phyloP scores from a whole-genome alignment of 2,888 invertebrate species.

The Clitarchus hookeri region DNA sequence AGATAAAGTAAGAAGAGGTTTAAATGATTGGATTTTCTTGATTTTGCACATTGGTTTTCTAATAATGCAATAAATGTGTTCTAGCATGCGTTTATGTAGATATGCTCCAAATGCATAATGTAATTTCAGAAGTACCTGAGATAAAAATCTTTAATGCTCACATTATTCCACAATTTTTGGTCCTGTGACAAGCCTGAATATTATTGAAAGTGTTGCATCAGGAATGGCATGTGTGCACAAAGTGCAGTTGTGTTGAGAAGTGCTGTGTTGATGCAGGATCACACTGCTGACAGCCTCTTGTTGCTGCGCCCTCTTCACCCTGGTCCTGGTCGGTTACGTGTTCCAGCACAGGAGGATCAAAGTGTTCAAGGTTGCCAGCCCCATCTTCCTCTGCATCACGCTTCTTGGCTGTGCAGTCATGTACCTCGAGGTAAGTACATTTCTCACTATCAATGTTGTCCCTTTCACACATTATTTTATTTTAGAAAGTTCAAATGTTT shows the following conservation, averaged over 20 bases:
- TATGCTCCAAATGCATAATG: too few species aligned
- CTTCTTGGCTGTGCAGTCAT: slow-evolving; percentile 88
- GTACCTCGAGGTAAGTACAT: slow-evolving; percentile 80
- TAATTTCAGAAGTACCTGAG: too few species aligned
- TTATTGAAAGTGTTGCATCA: too few species aligned
- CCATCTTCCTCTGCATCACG: slow-evolving; percentile 88
- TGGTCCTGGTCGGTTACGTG: slow-evolving; percentile 77
- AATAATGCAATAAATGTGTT: too few species aligned
- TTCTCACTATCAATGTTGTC: background rate
- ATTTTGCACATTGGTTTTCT: too few species aligned
- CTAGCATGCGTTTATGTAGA: too few species aligned
- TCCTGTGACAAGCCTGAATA: too few species aligned
- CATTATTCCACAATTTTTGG: too few species aligned
- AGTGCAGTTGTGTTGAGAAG: background rate
- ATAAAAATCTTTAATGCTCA: too few species aligned
- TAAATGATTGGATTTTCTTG: too few species aligned
- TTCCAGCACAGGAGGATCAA: slow-evolving; percentile 82
- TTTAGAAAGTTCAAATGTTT: background rate
- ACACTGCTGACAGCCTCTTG: slow-evolving; percentile 78
- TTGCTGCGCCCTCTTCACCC: slow-evolving; percentile 78
- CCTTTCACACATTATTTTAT: background rate
- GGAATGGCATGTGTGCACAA: too few species aligned
- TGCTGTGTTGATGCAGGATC: slow-evolving; percentile 62
- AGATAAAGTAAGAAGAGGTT: too few species aligned
- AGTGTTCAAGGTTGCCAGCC: slow-evolving; percentile 92